Evolutionary conservation across 2,797 vertebrate genomes (phyloP).

Genomic region (Gymnocypris eckloni): DNA sequence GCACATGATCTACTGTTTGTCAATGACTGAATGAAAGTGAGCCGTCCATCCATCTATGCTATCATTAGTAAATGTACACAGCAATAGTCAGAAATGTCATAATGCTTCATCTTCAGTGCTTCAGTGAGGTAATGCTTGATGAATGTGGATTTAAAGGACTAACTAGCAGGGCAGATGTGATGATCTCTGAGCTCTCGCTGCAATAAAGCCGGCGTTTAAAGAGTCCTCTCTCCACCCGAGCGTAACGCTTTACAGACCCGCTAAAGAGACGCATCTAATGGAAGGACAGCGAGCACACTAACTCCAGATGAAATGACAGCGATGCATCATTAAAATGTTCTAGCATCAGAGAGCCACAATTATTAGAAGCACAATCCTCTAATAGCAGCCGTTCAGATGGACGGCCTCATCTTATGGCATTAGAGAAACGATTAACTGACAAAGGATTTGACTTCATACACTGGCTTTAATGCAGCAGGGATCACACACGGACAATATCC

Average conservation of each 20-base stretch:
- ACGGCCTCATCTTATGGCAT: slow-evolving; percentile 64
- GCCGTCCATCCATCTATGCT: neutral
- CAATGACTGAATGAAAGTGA: neutral
- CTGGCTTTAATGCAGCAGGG: slow-evolving; percentile 64
- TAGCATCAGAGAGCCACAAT: slow-evolving; percentile 65
- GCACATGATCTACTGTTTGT: neutral
- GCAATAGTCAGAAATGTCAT: slow-evolving; percentile 21
- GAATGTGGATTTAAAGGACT: slow-evolving; percentile 17
- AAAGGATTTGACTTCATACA: slow-evolving; percentile 70
- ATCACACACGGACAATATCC: slow-evolving; percentile 48
- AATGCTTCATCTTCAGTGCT: neutral
- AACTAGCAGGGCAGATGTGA: neutral
- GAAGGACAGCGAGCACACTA: slow-evolving; percentile 30
- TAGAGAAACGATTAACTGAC: slow-evolving; percentile 73
- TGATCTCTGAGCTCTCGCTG: neutral
- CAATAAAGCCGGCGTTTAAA: slow-evolving; percentile 24
- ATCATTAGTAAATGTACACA: neutral
- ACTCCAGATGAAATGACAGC: slow-evolving; percentile 59
- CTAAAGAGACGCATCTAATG: slow-evolving; percentile 35
- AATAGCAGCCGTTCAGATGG: slow-evolving; percentile 63
- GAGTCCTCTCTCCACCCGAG: slow-evolving; percentile 37
- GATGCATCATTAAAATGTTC: slow-evolving; percentile 50
- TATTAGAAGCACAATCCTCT: slow-evolving; percentile 70
- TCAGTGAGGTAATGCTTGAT: slow-evolving; percentile 10
- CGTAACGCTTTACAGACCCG: neutral